These are phyloP conservation scores for Empidonax alnorum DNA, from an alignment of 2,113 vertebrate genomes.

Conservation along the genomic window DNA sequence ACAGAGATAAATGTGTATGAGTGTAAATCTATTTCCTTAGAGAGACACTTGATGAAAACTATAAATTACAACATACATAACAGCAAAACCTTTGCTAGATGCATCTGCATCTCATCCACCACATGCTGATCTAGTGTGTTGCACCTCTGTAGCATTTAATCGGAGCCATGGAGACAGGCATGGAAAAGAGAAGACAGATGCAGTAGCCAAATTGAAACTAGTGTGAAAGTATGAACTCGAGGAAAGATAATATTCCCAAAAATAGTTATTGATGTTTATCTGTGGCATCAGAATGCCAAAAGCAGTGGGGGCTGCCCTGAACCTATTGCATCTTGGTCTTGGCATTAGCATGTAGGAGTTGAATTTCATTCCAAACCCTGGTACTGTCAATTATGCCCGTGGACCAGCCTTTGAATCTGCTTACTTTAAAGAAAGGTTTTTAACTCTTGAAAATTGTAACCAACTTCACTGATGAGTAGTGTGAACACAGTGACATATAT, in stretches of 20 bases:
- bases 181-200: background rate
- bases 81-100: background rate
- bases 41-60: background rate
- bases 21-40: background rate
- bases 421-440: background rate
- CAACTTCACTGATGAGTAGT: background rate
- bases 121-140: background rate
- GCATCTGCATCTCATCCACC: background rate
- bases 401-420: background rate
- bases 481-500: background rate
- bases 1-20: background rate
- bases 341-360: background rate
- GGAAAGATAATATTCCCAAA: background rate
- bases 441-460: background rate
- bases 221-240: background rate
- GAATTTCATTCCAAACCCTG: background rate
- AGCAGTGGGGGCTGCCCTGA: background rate
- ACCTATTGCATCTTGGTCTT: background rate
- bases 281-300: background rate
- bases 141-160: background rate
- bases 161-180: background rate
- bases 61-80: background rate
- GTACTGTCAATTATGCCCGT: background rate
- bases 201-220: background rate
- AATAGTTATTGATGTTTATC: background rate